phyloP scores from a whole-genome alignment of 2,113 vertebrate genomes.

The Nesogale talazaci region DNA sequence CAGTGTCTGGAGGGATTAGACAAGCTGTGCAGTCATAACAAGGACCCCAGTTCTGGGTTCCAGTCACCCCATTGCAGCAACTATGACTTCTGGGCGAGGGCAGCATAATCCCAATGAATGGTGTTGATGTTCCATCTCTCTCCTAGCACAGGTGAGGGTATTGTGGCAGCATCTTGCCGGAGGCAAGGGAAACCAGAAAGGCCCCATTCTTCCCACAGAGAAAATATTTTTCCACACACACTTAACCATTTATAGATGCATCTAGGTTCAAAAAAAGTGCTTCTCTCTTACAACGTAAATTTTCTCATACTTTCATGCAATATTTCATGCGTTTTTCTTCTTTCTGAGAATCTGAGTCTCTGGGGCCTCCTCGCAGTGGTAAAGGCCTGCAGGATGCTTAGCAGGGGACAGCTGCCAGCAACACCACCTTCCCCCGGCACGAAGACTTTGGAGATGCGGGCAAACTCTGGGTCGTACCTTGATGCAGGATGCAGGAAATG shows the following conservation, averaged over 20 bases:
- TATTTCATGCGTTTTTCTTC: neutral
- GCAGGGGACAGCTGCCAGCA: neutral
- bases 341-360: neutral
- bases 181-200: neutral
- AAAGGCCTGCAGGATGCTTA: neutral
- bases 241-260: neutral
- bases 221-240: neutral
- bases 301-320: neutral
- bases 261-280: neutral
- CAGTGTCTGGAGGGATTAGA: neutral
- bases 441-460: neutral
- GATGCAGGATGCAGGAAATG: neutral
- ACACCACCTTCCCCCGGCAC: neutral
- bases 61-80: neutral
- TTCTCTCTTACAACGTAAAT: conserved; percentile 34
- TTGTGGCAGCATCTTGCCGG: neutral
- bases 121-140: too few species aligned
- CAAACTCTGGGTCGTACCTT: neutral
- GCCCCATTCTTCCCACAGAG: neutral
- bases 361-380: neutral
- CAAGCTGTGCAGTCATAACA: neutral
- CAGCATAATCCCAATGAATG: too few species aligned
- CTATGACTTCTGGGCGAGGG: neutral
- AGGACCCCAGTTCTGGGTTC: neutral
- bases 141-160: neutral